Base-by-base conservation (phyloP, 2,888 invertebrate species). In the Drosophila mimica region DNA sequence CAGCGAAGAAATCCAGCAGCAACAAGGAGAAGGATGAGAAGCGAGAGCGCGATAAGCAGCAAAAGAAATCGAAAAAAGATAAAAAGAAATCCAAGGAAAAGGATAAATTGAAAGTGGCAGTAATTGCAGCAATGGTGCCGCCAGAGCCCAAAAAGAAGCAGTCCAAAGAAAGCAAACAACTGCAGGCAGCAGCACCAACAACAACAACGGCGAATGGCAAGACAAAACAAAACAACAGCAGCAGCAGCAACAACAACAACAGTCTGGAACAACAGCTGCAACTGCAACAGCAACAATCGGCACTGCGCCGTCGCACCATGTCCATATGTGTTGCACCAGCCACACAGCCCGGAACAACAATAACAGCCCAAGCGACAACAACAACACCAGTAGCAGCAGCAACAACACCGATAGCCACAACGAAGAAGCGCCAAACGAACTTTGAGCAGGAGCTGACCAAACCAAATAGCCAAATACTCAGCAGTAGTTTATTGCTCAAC, bases 401-500 rank as follows among this genome's bases (percentile, higher is more conserved):
- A 31, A 62, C 81, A 6, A 65, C 78, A 7, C 62, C 77, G 5
- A 31, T 58, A 28, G 38, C 70, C 7, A 40, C 74, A 6, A 66
- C 82, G 0, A 93, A 92, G 60, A 93, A 92, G 70, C 46, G 94
- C 87, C 67, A 95, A 93, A 88, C 94, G 90, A 73, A 94, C 93
- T 91, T 94, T 93, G 69, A 91, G 93, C 81, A 94, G 67, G 92
- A 92, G 51, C 69, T 88, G 3, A 89, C 72, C 9, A 88, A 88
- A 49, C 87, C 87, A 3, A 86, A 86, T 15, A 83, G 72, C n/a
- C 86, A 88, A 73, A 88, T 88, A 28, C 73, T 88, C 13, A 86
- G 86, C 76, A 86, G 86, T 67, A 86, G 86, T 31, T 64, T 91
- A 59, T 67, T 91, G 36, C 79, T 86, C n/a, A 79, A 79, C 13